Conservation (phyloP, 2,888 invertebrate species). For the Notodonta ziczac region DNA sequence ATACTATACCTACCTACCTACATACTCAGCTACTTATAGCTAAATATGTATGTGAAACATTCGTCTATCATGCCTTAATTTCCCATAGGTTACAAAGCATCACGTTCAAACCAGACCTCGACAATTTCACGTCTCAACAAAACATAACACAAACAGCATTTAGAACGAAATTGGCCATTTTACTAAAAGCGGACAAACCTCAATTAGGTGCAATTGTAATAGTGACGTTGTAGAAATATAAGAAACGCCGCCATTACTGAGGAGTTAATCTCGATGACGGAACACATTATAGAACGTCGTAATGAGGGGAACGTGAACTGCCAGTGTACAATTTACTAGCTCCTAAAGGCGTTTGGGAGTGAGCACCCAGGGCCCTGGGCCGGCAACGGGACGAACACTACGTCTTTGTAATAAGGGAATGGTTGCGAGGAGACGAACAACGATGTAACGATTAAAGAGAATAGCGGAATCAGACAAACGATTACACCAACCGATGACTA, state of each 20-base stretch:
- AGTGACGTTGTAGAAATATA: conserved; percentile 77
- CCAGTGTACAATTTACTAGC: conserved; percentile 71
- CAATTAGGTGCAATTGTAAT: conserved; percentile 79
- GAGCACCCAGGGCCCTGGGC: conserved; percentile 28
- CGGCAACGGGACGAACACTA: conserved; percentile 7
- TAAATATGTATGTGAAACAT: not conserved
- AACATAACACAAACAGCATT: conserved; percentile 63
- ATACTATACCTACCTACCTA: no score
- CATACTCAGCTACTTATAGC: not conserved
- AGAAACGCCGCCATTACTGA: conserved; percentile 72
- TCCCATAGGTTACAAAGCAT: conserved; percentile 3
- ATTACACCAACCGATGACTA: not conserved
- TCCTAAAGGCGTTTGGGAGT: conserved; percentile 71
- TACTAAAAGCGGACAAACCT: conserved; percentile 80
- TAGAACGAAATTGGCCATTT: conserved; percentile 77
- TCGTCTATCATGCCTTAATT: not conserved
- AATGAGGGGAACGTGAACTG: conserved; percentile 79
- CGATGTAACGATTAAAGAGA: not conserved
- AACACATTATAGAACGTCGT: conserved; percentile 74
- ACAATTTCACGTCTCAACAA: conserved; percentile 56
- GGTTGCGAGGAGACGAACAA: conserved; percentile 4
- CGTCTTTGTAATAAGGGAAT: conserved; percentile 1
- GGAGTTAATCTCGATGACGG: conserved; percentile 83
- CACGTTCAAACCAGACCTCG: conserved; percentile 44
- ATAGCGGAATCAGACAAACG: not conserved